Evolutionary conservation across 2,888 invertebrate species (phyloP), one percentile per base, ranked within the genome.

Genomic region (Acanthosoma haemorrhoidale): DNA sequence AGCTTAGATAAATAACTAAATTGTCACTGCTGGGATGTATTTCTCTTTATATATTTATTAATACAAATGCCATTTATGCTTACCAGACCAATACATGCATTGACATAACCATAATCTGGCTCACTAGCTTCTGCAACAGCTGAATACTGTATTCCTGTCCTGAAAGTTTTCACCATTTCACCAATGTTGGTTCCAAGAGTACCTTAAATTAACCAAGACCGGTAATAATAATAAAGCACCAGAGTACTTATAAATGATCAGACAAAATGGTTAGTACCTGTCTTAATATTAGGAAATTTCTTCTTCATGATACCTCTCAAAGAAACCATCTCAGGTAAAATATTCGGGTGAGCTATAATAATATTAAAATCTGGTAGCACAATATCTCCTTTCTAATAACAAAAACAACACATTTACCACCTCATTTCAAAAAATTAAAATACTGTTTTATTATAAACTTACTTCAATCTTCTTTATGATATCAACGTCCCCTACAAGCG

Each of bases 291-390:
- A 0, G 94, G 94, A 79, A 92, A 92, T 76, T 86, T 87, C 72
- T 82, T 85, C 77, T 89, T 92, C 83, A 94, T 82, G 57, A 94
- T 78, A 2, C 93, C 94, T 73, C 92, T 84, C 70, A 94, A 82
- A 0, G 85, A 83, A 1, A 90, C 85, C 38, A 94, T 77, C 66
- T 94, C 93, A 0, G 90, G 85, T 61, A 92, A 79, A 72, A 94
- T 89, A 77, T 89, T 87, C 0, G 91, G 88, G 81, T 94, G 91
- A 0, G 91, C 90, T 13, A 94, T 81, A 6, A 91, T 78, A 77
- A 84, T 87, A 76, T 91, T 86, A 77, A 87, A 94, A 74, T 94
- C 91, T 11, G 82, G 80, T 2, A 88, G 76, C 69, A 83, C 81
- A 3, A 91, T 77, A 74, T 85, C 83, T n/a, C 91, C 91, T 77